Percentiles rank a stretch among this genome's conserved stretches.
These are phyloP conservation scores for Eucera pruinosa DNA, from an alignment of 2,888 invertebrate species.

Conservation along the genomic window DNA sequence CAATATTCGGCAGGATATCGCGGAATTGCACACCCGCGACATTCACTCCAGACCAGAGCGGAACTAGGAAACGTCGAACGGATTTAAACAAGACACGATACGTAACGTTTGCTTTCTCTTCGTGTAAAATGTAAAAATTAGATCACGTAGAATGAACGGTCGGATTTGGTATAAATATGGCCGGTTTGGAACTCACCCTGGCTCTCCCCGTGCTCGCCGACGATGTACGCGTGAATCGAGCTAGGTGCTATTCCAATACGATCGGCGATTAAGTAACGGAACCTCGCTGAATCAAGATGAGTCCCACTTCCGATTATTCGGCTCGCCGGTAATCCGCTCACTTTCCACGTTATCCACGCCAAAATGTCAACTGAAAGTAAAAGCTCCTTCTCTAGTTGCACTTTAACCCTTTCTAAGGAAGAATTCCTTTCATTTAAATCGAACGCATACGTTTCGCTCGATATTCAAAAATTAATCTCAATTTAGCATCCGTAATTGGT, in stretches of 20 bases:
- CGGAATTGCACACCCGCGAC: conserved; percentile 86
- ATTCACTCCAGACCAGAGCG: conserved; percentile 87
- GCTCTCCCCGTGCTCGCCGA: conserved; percentile 89
- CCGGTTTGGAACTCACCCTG: conserved; percentile 84
- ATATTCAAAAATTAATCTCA: too few species aligned
- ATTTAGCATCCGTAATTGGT: too few species aligned
- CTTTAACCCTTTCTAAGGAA: neutral
- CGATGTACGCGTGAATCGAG: conserved; percentile 87
- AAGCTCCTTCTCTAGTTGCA: conserved; percentile 79
- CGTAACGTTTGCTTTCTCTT: conserved; percentile 52
- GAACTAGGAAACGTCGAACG: conserved; percentile 81
- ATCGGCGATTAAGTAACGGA: conserved; percentile 86
- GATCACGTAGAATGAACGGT: conserved; percentile 4
- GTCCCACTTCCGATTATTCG: conserved; percentile 88
- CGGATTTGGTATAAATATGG: neutral
- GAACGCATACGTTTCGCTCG: too few species aligned
- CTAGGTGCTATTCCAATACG: conserved; percentile 86
- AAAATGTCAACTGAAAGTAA: conserved; percentile 86
- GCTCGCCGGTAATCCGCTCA: conserved; percentile 87
- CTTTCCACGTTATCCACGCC: conserved; percentile 88
- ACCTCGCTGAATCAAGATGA: conserved; percentile 87
- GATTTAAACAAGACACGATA: conserved; percentile 47
- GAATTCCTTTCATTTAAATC: too few species aligned
- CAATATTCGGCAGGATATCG: conserved; percentile 85
- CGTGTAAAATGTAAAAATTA: conserved; percentile 18